These are phyloP conservation scores for Melitaea athalia DNA, from an alignment of 2,888 invertebrate genomes.

Conservation along the genomic window DNA sequence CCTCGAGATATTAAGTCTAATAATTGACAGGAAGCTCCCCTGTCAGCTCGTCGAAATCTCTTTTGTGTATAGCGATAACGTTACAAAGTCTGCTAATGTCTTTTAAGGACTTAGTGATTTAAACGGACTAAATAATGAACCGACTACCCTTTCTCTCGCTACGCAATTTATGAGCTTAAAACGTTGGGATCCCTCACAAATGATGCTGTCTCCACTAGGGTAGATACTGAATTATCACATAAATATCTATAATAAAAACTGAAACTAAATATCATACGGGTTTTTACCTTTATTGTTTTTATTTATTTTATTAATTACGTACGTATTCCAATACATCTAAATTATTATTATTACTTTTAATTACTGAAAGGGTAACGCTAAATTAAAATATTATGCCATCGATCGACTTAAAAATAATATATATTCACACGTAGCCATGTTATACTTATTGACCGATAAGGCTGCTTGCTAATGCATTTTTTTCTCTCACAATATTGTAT, in stretches of 20 bases:
- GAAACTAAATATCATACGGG: background rate
- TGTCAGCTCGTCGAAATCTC: slow-evolving; percentile 66
- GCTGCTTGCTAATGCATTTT: no score
- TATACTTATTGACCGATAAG: no score
- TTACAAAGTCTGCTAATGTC: slow-evolving; percentile 81
- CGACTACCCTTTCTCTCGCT: slow-evolving; percentile 69
- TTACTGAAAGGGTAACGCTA: no score
- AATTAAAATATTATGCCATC: no score
- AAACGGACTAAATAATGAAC: slow-evolving; percentile 82
- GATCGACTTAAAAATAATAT: no score
- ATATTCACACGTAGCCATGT: no score
- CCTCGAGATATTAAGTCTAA: slow-evolving; percentile 60
- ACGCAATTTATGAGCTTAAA: slow-evolving; percentile 71
- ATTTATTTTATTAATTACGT: background rate
- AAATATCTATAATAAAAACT: background rate
- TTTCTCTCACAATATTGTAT: no score
- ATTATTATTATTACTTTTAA: no score
- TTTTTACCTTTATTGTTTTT: background rate
- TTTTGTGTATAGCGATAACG: slow-evolving; percentile 79
- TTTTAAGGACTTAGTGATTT: slow-evolving; percentile 83
- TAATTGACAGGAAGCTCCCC: slow-evolving; percentile 62
- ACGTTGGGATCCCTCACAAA: slow-evolving; percentile 49
- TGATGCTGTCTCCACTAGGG: slow-evolving; percentile 11
- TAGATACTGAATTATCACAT: slow-evolving; percentile 7
- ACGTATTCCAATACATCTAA: no score